Percentiles rank a stretch among this genome's conserved stretches.
Evolutionary conservation across 2,888 invertebrate species (phyloP).

Genomic region (Gymnocheta viridis): DNA sequence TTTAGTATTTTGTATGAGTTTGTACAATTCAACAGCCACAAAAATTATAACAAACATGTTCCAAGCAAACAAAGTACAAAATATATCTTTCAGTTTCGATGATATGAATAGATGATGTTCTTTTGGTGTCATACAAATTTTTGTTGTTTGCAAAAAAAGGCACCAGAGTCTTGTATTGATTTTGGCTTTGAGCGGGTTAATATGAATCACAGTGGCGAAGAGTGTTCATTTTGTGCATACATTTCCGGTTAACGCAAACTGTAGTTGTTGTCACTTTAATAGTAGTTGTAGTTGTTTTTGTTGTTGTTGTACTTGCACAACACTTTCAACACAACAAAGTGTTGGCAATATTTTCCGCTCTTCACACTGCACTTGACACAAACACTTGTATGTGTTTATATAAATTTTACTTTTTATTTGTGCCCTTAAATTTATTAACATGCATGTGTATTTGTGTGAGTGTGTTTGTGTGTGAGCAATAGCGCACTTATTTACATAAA

Average conservation of each 20-base stretch:
- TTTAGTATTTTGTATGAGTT: too few relatives aligned
- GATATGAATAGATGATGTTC: neutral
- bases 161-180: slow-evolving; percentile 32
- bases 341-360: slow-evolving; percentile 62
- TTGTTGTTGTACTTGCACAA: neutral
- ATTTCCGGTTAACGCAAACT: slow-evolving; percentile 49
- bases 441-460: neutral
- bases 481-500: slow-evolving; percentile 6
- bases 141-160: slow-evolving; percentile 15
- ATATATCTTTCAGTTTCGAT: neutral
- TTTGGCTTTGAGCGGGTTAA: slow-evolving; percentile 54
- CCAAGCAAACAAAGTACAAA: neutral
- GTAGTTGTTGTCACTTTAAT: slow-evolving; percentile 5
- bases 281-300: neutral
- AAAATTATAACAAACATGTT: neutral
- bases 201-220: slow-evolving; percentile 19
- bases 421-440: slow-evolving; percentile 16
- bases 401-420: slow-evolving; percentile 37
- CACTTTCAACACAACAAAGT: slow-evolving; percentile 53
- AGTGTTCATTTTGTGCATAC: slow-evolving; percentile 49
- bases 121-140: neutral
- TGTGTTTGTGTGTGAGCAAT: neutral
- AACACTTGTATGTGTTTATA: slow-evolving; percentile 43
- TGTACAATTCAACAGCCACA: neutral
- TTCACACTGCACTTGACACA: slow-evolving; percentile 58